These are phyloP conservation scores for Chaetorhynchus papuensis DNA, from an alignment of 2,113 vertebrate species.

Conservation along the genomic window DNA sequence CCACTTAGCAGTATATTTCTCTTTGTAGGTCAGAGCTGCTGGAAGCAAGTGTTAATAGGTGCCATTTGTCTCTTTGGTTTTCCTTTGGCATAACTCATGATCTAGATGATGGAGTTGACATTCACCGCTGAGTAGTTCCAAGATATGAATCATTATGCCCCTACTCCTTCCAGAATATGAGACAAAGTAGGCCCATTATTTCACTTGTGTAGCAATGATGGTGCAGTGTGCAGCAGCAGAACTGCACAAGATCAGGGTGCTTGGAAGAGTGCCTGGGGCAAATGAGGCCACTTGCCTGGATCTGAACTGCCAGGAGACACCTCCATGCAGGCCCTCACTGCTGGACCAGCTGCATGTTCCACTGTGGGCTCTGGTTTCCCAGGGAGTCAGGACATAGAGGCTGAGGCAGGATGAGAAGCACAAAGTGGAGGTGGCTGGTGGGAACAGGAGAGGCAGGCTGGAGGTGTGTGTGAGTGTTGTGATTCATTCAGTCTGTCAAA, in stretches of 20 bases:
- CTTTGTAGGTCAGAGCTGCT: background rate
- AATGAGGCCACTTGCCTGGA: background rate
- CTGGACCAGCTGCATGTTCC: background rate
- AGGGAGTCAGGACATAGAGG: accelerated
- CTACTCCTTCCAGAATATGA: background rate
- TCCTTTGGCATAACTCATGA: background rate
- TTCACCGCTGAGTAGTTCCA: background rate
- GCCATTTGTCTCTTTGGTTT: background rate
- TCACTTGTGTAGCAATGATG: background rate
- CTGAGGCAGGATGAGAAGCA: background rate
- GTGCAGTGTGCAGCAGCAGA: background rate
- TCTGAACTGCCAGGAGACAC: background rate
- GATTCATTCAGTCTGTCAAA: background rate
- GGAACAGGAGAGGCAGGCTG: background rate
- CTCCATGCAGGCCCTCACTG: background rate
- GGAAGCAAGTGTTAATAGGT: background rate
- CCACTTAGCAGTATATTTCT: background rate
- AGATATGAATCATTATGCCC: background rate
- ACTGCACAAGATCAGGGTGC: background rate
- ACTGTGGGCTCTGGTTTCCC: background rate
- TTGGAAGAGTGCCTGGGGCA: background rate
- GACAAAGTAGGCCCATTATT: background rate
- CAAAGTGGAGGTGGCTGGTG: background rate
- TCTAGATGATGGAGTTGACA: background rate
- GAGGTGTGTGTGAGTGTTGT: background rate